These are phyloP conservation scores for Nephotettix cincticeps DNA, from an alignment of 1,140 invertebrate genomes.

Conservation along the genomic window DNA sequence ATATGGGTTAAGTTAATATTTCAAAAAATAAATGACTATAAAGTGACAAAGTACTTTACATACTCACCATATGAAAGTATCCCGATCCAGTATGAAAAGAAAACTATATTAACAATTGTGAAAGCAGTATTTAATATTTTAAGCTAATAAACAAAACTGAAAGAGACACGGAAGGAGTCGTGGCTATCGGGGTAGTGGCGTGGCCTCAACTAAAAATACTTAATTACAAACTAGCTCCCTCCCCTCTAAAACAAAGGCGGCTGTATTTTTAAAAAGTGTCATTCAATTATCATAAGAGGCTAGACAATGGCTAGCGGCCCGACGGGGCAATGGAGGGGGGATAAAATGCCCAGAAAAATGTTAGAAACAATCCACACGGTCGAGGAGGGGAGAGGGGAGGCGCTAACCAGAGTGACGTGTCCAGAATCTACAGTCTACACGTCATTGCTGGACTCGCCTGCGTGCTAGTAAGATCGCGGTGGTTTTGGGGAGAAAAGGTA, in stretches of 20 bases:
- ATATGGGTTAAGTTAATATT: too few species aligned
- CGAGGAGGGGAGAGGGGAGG: slow-evolving; percentile 4
- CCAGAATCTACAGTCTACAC: too few species aligned
- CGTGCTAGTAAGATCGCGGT: neutral
- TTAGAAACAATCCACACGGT: slow-evolving; percentile 18
- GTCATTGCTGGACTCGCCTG: too few species aligned
- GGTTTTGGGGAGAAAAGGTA: neutral
- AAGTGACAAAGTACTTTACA: too few species aligned
- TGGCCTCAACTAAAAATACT: slow-evolving; percentile 24
- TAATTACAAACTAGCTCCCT: slow-evolving; percentile 23
- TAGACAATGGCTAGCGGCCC: slow-evolving; percentile 27
- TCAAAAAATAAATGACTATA: too few species aligned
- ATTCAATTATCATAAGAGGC: slow-evolving; percentile 32
- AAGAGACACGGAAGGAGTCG: too few species aligned
- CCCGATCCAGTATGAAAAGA: too few species aligned
- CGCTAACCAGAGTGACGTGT: too few species aligned
- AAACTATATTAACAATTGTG: too few species aligned
- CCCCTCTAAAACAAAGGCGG: slow-evolving; percentile 13
- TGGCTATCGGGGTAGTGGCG: neutral
- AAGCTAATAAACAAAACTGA: too few species aligned
- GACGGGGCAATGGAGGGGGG: slow-evolving; percentile 21
- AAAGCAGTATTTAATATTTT: too few species aligned
- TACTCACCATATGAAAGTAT: too few species aligned
- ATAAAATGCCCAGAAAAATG: slow-evolving; percentile 28
- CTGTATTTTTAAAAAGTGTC: slow-evolving; percentile 24